These are phyloP conservation scores for Belgica antarctica DNA, from an alignment of 2,888 invertebrate genomes.

Conservation along the genomic window DNA sequence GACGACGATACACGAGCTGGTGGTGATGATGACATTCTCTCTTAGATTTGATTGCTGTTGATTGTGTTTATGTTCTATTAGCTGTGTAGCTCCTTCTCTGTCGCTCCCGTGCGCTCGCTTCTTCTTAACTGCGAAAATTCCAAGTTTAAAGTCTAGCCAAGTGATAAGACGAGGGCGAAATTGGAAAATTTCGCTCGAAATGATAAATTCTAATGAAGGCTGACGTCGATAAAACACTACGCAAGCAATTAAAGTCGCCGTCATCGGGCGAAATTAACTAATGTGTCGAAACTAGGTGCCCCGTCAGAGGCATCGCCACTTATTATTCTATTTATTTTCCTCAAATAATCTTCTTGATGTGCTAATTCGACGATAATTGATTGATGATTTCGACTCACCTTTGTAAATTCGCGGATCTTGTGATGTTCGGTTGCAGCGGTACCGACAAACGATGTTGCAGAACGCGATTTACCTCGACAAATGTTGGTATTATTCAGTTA, in stretches of 20 bases:
- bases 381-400: conserved; percentile 22
- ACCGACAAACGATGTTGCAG: background rate
- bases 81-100: background rate
- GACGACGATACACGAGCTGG: conserved; percentile 35
- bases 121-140: background rate
- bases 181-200: background rate
- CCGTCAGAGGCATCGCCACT: background rate
- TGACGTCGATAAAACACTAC: background rate
- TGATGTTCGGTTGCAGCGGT: background rate
- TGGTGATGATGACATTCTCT: conserved; percentile 38
- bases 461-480: conserved; percentile 7
- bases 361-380: conserved; percentile 14
- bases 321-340: conserved; percentile 19
- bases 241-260: conserved; percentile 18
- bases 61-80: conserved; percentile 15
- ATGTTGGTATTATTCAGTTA: background rate
- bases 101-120: background rate
- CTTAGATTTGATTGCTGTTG: conserved; percentile 12
- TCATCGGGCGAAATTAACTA: background rate
- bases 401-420: background rate
- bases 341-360: background rate
- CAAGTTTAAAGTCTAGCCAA: conserved; percentile 15
- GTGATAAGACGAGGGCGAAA: conserved; percentile 17
- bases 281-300: background rate
- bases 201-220: background rate